Base-by-base conservation (phyloP, 2,797 vertebrate species). In the Hypotaenidia okinawae region DNA sequence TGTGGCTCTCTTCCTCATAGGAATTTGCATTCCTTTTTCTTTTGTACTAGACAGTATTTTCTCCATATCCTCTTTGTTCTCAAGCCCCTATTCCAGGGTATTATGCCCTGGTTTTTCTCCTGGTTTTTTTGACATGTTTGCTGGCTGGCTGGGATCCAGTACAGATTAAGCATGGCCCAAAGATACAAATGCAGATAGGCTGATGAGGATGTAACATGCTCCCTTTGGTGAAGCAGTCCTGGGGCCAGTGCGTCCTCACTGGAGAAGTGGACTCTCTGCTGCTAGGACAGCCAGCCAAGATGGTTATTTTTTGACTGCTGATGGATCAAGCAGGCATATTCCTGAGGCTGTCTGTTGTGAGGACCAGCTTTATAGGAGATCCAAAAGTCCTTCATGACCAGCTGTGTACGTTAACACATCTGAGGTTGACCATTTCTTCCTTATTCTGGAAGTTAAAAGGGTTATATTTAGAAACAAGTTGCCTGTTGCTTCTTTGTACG, bases 1-100 rank as follows among this genome's bases (percentile, higher is more conserved):
- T 93, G 73, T 88, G 93, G 92, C 90, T 94, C 91, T 16, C 55
- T 88, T 93, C 79, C 94, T 95, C 95, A 43, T 16, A 95, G 77
- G 77, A 95, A 76, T 90, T 69, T 9, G 3, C 75, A 76, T 96
- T 93, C 70, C 47, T 91, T 88, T 93, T 90, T 78, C 78, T 83
- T 24, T 62, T 59, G 6, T 39, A 19, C 73, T 47, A 8, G 85
- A 4, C 61, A 84, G 12, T 52, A 13, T 90, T 95, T 96, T 52
- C 39, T 84, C 63, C 55, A 8, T 52, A 47, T n/a, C 62, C 47
- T 84, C 68, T 72, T 81, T 72, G 69, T 93, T 94, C 85, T 86
- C 77, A 59, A 52, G 58, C 79, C 25, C 25, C 59, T 89, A 0
- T 72, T 84, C 43, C 35, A 4, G 35, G 10, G 12, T 79, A 16